Evolutionary conservation across 2,797 vertebrate species (phyloP).

Genomic region (Otus scops): DNA sequence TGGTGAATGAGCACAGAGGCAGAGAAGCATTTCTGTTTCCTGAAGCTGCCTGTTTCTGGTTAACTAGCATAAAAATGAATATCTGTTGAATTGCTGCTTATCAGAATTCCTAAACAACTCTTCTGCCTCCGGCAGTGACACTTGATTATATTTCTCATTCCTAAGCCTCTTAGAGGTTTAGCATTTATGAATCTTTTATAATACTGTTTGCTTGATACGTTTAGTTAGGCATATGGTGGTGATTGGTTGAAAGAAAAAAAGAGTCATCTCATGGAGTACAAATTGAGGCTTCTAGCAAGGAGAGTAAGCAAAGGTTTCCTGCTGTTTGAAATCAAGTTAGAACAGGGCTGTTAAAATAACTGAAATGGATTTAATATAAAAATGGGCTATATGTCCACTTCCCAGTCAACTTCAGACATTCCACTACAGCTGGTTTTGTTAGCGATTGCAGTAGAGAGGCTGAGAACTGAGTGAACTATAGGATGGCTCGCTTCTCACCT

Average conservation of each 20-base stretch:
- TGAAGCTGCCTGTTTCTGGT: background rate
- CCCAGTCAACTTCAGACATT: background rate
- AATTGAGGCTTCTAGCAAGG: slow-evolving; percentile 6
- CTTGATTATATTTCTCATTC: slow-evolving; percentile 47
- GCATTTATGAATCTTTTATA: slow-evolving; percentile 45
- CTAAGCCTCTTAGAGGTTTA: slow-evolving; percentile 56
- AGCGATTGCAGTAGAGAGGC: background rate
- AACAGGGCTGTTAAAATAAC: background rate
- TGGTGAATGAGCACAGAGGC: background rate
- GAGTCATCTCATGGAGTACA: background rate
- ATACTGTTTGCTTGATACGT: slow-evolving; percentile 42
- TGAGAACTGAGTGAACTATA: background rate
- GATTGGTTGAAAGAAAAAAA: slow-evolving; percentile 41
- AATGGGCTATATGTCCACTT: background rate
- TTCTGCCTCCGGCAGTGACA: slow-evolving; percentile 21
- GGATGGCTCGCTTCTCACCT: background rate
- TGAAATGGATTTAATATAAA: background rate
- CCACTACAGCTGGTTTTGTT: background rate
- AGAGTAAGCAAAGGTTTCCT: background rate
- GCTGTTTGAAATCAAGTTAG: background rate
- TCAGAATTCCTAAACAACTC: slow-evolving; percentile 46
- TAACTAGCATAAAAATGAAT: slow-evolving; percentile 12
- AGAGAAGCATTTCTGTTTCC: background rate
- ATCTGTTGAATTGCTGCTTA: slow-evolving; percentile 13
- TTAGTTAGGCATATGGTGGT: slow-evolving; percentile 42